phyloP scores from a whole-genome alignment of 37 sponge, comb jelly and placozoan genomes.

The Beroe ovata region DNA sequence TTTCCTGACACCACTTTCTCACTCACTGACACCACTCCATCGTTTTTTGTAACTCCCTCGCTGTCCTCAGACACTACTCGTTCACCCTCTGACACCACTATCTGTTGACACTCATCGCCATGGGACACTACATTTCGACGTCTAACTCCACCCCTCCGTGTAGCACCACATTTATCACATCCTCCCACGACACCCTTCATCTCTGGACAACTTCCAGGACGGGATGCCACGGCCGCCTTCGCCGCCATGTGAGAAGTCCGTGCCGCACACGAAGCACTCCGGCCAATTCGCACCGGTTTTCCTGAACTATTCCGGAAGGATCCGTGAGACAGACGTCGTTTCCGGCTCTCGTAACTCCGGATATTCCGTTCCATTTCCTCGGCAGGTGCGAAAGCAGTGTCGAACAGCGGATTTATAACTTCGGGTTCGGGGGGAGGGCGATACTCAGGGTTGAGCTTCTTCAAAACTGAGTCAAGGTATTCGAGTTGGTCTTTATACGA shows the following conservation, averaged over 20 bases:
- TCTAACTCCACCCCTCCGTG: not conserved
- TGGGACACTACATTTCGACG: too few relatives aligned
- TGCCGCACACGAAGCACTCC: not conserved
- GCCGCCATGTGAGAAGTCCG: not conserved
- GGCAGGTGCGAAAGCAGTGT: not conserved
- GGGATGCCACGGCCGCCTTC: not conserved
- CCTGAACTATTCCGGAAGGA: not conserved
- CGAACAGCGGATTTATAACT: conserved; percentile 1
- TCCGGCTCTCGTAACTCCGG: conserved; percentile 14
- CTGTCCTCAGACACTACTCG: too few relatives aligned
- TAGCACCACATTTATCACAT: not conserved
- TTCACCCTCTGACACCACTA: too few relatives aligned
- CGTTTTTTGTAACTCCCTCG: not conserved
- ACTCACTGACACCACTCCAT: not conserved
- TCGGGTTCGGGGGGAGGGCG: not conserved
- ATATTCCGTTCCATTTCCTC: conserved; percentile 27
- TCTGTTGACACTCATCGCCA: too few relatives aligned
- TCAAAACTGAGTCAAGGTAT: conserved; percentile 13
- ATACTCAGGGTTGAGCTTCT: conserved; percentile 30
- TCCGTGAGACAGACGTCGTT: not conserved
- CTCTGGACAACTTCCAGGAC: not conserved
- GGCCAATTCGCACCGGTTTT: not conserved
- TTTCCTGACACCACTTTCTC: not conserved
- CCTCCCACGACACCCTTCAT: not conserved
- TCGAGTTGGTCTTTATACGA: not conserved